Evolutionary conservation across 2,888 invertebrate species (phyloP).

Genomic region (Atherix ibis): DNA sequence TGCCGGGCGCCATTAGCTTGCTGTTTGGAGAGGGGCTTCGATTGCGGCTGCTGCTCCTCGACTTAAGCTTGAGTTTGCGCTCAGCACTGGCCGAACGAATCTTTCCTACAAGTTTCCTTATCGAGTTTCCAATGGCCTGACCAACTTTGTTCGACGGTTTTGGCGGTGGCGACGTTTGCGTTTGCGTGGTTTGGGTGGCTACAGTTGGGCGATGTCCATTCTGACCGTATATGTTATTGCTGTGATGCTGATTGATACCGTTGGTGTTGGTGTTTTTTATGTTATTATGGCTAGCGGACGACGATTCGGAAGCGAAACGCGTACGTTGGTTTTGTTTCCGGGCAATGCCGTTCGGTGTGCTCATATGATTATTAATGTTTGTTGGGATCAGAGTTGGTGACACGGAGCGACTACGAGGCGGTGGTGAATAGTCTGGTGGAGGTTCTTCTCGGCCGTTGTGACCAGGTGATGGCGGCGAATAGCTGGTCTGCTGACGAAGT

Average conservation of each 20-base stretch:
- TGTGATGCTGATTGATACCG: slow-evolving; percentile 8
- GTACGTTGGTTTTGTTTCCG: slow-evolving; percentile 54
- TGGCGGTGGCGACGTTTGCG: slow-evolving; percentile 28
- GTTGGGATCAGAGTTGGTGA: slow-evolving; percentile 25
- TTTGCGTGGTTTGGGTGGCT: slow-evolving; percentile 24
- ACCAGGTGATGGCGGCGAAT: slow-evolving; percentile 31
- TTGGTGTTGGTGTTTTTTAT: slow-evolving; percentile 9
- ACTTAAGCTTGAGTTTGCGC: slow-evolving; percentile 44
- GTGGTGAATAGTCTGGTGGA: slow-evolving; percentile 56
- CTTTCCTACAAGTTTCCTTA: slow-evolving; percentile 67
- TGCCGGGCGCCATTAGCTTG: slow-evolving; percentile 18
- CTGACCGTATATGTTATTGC: no score
- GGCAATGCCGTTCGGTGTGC: slow-evolving; percentile 36
- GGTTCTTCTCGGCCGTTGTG: slow-evolving; percentile 40
- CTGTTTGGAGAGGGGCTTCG: slow-evolving; percentile 41
- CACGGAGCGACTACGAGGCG: slow-evolving; percentile 30
- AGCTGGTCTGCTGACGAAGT: slow-evolving; percentile 29
- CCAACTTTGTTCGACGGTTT: slow-evolving; percentile 35
- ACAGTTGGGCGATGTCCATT: slow-evolving; percentile 18
- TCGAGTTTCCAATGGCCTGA: slow-evolving; percentile 58
- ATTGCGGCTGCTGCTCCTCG: slow-evolving; percentile 33
- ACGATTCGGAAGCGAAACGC: slow-evolving; percentile 41
- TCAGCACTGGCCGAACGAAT: slow-evolving; percentile 59
- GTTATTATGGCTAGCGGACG: slow-evolving; percentile 14
- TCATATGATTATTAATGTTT: neutral